phyloP scores from a whole-genome alignment of 2,888 invertebrate species.

The Uloborus plumipes region DNA sequence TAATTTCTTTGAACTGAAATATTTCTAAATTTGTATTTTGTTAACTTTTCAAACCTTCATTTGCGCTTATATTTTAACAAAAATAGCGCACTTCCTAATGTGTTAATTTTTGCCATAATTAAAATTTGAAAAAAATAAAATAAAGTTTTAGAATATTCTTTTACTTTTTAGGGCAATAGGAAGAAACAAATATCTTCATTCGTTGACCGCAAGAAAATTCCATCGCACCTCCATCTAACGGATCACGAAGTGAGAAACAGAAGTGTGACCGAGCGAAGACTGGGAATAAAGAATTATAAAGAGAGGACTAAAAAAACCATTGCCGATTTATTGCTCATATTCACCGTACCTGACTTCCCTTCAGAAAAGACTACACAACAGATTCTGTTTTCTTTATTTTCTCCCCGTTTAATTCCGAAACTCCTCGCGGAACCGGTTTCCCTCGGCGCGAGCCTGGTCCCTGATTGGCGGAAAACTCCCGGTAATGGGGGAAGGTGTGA shows the following conservation, averaged over 20 bases:
- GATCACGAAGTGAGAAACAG: conserved; percentile 7
- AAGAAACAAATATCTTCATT: not conserved
- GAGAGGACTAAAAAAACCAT: too few relatives aligned
- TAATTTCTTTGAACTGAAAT: too few relatives aligned
- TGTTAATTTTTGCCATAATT: too few relatives aligned
- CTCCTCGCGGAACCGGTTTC: conserved; percentile 45
- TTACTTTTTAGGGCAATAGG: too few relatives aligned
- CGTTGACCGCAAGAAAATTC: conserved; percentile 11
- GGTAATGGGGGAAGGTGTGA: conserved; percentile 63
- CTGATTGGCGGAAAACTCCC: conserved; percentile 52
- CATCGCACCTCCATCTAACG: conserved; percentile 12
- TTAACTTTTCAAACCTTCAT: too few relatives aligned
- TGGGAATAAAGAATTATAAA: not conserved
- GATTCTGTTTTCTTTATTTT: conserved; percentile 17
- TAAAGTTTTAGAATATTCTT: too few relatives aligned
- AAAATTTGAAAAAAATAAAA: too few relatives aligned
- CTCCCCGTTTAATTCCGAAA: conserved; percentile 4
- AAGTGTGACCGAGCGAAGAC: conserved; percentile 1
- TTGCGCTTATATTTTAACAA: too few relatives aligned
- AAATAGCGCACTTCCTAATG: too few relatives aligned
- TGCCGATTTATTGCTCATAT: conserved; percentile 17
- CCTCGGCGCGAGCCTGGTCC: conserved; percentile 2
- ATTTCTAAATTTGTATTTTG: too few relatives aligned
- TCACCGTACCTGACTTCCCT: conserved; percentile 36
- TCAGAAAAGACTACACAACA: conserved; percentile 6